Base-by-base conservation (phyloP, 2,113 vertebrate species). In the Psilopogon haemacephalus region DNA sequence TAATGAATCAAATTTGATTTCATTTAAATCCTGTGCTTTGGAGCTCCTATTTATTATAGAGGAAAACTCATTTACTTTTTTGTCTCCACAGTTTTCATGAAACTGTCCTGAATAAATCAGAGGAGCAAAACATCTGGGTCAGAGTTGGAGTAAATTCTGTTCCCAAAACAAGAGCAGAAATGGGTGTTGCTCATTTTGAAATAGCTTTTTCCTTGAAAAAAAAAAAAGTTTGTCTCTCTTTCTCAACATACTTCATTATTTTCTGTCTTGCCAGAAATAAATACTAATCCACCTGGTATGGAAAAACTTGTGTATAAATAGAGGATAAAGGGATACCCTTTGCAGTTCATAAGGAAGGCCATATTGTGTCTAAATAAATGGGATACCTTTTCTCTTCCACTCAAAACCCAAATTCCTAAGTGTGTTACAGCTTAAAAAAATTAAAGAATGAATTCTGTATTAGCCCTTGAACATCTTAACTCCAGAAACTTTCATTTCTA, bases 261-360 rank as follows among this genome's bases (percentile, higher is more conserved):
- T 88, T 6, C n/a, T 88, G 6, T 86, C 54, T 60, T 58, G 48
- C 69, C 72, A 91, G 77, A 78, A 94, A 81, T 69, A 58, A 92
- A 96, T 94, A 84, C 74, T 93, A 94, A 89, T 88, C 86, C 90
- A 93, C 86, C 94, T 94, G 76, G 76, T 64, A 71, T 50, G 65
- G 88, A 77, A 95, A 95, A 84, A 56, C 27, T 56, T 88, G 93
- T 84, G 17, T 75, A 72, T 88, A 94, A 86, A 90, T 62, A 92
- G 76, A 93, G 94, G 80, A 94, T 94, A 93, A 92, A 88, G 76
- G 80, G 83, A 93, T 91, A 93, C 69, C 83, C 88, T 54, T 92
- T 92, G 94, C 90, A 74, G 64, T 91, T 78, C 85, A 86, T n/a
- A 32, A 56, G 84, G 76, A 91, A 86, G 92, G 92, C 93, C 92